Base-by-base conservation (phyloP, 2,888 invertebrate genomes). In the Plemyria rubiginata region DNA sequence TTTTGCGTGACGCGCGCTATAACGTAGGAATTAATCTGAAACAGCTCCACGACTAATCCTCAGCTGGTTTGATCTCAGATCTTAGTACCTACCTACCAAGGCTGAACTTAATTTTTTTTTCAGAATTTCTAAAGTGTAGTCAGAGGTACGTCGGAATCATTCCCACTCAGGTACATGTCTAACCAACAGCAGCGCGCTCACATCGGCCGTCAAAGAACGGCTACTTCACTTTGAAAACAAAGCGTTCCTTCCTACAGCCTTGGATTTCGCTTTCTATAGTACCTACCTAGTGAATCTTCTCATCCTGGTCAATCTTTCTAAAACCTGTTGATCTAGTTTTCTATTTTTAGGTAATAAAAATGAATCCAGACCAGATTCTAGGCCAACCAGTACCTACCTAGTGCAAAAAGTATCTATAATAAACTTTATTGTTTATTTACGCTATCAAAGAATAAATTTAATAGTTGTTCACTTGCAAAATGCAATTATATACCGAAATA, bases 181-280 rank as follows among this genome's bases (percentile, higher is more conserved):
- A 22, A 22, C 22, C 22, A 22, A 22, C 22, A 22, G 22, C 3
- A 22, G 22, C 22, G 8, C 32, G 32, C 4, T 8, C 7, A 32
- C 32, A 32, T 38, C 11, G 36, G 36, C 36, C 36, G 36, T 38
- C 9, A 11, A 38, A 38, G 11, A 11, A 38, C 36, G 36, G 36
- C 36, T 11, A 8, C 36, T 8, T 38, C 36, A 38, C 1, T 12
- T 29, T 29, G 29, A 2, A 29, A 29, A 22, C 48, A 82, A 78
- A 46, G 15, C 13, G 2, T 1, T 78, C 82, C 85, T 1, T 78
- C 82, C 85, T 75, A 85, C 84, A 73, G 85, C 84, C 85, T 79
- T 76, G 28, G 29, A 75, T 80, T 85, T 84, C 82, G 74, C 84
- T 88, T 88, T 87, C 86, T 79, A 80, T 80, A 38, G 1, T 76